phyloP scores from a whole-genome alignment of 2,797 vertebrate species.

The Hybognathus amarus region DNA sequence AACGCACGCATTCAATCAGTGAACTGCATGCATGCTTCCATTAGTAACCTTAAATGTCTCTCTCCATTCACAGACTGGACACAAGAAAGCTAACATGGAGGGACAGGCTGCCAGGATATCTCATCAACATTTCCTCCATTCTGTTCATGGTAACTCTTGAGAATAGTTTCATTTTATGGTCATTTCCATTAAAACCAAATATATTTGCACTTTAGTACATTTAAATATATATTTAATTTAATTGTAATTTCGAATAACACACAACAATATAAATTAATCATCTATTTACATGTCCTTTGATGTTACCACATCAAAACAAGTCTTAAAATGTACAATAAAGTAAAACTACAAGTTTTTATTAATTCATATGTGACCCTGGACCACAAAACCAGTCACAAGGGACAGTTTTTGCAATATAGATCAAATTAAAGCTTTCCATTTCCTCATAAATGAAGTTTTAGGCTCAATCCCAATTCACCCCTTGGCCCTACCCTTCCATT shows the following conservation, averaged over 20 bases:
- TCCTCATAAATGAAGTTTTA: too few species aligned
- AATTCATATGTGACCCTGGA: neutral
- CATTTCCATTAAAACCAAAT: neutral
- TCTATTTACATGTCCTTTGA: neutral
- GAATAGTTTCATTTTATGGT: neutral
- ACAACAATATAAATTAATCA: neutral
- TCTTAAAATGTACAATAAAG: too few species aligned
- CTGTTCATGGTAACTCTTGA: conserved; percentile 88
- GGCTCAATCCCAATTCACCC: too few species aligned
- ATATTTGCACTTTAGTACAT: neutral
- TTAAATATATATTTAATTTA: neutral
- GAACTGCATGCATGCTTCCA: neutral
- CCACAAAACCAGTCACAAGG: too few species aligned
- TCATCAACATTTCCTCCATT: conserved; percentile 90
- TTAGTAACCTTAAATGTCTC: conserved; percentile 19
- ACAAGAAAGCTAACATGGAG: conserved; percentile 90
- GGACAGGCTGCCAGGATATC: conserved; percentile 91
- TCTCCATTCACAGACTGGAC: conserved; percentile 70
- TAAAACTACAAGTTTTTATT: neutral
- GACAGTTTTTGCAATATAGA: too few species aligned
- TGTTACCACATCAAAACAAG: neutral
- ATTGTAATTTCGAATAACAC: neutral
- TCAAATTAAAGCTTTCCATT: neutral
- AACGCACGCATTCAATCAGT: neutral
- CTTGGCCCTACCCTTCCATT: too few species aligned